Evolutionary conservation across 2,888 invertebrate species (phyloP).

Genomic region (Lamellibrachia satsuma): DNA sequence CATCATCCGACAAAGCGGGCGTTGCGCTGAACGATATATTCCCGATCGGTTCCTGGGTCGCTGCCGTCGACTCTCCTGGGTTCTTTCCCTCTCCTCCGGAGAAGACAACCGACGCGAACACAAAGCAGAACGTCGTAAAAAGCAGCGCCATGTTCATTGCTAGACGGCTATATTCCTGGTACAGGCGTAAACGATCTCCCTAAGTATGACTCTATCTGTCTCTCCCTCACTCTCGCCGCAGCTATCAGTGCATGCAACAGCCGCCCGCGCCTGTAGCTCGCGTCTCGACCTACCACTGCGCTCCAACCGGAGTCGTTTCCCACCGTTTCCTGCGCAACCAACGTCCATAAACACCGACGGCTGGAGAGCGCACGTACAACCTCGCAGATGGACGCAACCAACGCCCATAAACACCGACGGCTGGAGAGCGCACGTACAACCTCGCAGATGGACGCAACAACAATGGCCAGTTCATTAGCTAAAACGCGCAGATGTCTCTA

Average conservation of each 20-base stretch:
- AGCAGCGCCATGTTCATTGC: neutral
- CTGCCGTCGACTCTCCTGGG: neutral
- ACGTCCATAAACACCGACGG: neutral
- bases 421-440: neutral
- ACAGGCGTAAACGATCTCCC: neutral
- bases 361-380: neutral
- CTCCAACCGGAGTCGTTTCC: neutral
- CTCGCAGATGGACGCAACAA: neutral
- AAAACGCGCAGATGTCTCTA: neutral
- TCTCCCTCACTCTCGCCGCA: neutral
- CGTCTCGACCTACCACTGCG: neutral
- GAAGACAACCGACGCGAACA: neutral
- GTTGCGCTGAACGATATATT: neutral
- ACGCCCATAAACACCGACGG: neutral
- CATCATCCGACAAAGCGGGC: neutral
- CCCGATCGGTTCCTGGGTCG: neutral
- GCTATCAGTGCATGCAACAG: neutral
- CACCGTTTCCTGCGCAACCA: neutral
- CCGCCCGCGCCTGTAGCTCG: neutral
- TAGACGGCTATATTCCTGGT: neutral
- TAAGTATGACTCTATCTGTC: neutral
- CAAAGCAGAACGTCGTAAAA: neutral
- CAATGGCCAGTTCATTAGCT: neutral
- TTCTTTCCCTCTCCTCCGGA: neutral
- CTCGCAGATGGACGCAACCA: neutral